Evolutionary conservation across 2,113 vertebrate genomes (phyloP).

Genomic region (Leptobrachium leishanense): DNA sequence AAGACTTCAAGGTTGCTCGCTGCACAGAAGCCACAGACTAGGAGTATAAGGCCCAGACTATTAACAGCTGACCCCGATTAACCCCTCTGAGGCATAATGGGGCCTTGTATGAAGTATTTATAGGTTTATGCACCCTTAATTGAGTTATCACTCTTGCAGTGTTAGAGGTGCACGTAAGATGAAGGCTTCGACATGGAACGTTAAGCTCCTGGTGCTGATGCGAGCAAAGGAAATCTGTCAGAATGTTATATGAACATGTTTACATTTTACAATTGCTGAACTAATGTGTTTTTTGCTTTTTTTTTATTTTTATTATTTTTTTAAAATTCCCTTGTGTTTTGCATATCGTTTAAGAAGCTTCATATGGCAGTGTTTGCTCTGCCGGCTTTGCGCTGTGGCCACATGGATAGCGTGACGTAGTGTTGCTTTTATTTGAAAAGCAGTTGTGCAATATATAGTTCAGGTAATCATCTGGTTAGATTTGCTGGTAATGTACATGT

Average conservation of each 20-base stretch:
- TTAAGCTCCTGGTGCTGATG: neutral
- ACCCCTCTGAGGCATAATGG: constrained; percentile 36
- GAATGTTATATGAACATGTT: neutral
- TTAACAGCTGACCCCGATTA: constrained; percentile 45
- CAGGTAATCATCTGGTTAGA: too few species aligned
- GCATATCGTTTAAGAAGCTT: too few species aligned
- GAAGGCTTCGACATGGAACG: neutral
- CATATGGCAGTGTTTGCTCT: too few species aligned
- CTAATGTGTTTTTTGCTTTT: neutral
- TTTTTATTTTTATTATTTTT: neutral
- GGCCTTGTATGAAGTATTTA: constrained; percentile 41
- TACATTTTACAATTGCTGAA: neutral
- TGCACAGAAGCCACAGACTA: constrained; percentile 42
- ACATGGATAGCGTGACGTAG: too few species aligned
- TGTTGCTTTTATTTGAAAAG: too few species aligned
- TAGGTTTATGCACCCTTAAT: constrained; percentile 42
- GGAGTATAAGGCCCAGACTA: constrained; percentile 34
- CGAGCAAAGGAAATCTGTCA: neutral
- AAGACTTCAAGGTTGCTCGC: constrained; percentile 42
- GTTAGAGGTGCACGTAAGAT: constrained; percentile 1
- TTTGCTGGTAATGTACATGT: too few species aligned
- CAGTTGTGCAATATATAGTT: too few species aligned
- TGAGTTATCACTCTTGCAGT: constrained; percentile 11
- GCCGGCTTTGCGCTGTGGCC: too few species aligned
- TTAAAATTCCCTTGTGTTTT: neutral